Base-by-base conservation (phyloP, 1,140 invertebrate genomes). In the Lepidostoma basale region DNA sequence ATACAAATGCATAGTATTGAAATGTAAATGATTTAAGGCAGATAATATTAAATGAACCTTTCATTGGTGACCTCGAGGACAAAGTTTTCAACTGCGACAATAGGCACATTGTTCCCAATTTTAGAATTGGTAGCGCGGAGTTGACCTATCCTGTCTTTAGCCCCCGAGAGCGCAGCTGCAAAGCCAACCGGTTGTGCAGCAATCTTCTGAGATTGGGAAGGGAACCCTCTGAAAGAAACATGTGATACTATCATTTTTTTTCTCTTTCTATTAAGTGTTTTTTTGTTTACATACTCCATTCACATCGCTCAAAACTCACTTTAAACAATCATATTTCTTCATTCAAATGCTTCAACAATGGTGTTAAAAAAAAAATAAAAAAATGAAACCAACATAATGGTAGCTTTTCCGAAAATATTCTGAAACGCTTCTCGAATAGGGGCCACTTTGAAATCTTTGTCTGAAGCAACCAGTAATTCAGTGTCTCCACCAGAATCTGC, bases 361-460 rank as follows among this genome's bases (percentile, higher is more conserved):
- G n/a, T 9, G 42, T 45, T 14, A 16, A 63, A 63, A 44, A 52
- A 26, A 28, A 25, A 45, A 44, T n/a, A 42, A 62, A 42, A 44
- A 18, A 44, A 44, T n/a, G 3, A n/a, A 47, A 83, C 84, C 85
- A 82, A 89, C 88, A 83, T 81, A 20, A 94, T 88, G 73, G 89
- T 92, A 9, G 92, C 92, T 80, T 89, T 89, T 20, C 91, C 91
- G 84, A 95, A 94, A 3, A 92, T 86, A 63, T 83, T 78, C 78
- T 93, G 92, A 75, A 94, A 93, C 67, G 92, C 92, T 79, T 94
- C 92, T 75, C 92, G 84, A n/a, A 94, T 79, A 9, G 91, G 86
- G 72, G 87, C 88, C 26, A 94, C 81, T 83, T 93, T 92, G 1
- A 85, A 84, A 75, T 93, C 91, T 77, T 93, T 90, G 63, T 89